Conservation (phyloP, 2,888 invertebrate species). For the Piscicola geometra region DNA sequence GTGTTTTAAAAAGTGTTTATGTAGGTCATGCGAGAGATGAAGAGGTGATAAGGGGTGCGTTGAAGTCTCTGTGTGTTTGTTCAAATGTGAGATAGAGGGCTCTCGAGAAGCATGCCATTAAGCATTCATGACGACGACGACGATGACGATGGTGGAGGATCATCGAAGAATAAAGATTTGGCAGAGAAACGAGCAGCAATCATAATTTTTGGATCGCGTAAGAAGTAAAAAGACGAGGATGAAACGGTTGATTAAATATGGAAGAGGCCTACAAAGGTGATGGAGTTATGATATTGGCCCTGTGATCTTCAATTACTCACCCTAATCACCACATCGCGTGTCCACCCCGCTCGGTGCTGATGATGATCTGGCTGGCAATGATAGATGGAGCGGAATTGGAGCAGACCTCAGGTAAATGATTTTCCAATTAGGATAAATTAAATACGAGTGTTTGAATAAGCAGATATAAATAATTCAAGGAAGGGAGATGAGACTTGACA, state of each 20-base stretch:
- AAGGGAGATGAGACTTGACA: no score
- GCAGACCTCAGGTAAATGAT: no score
- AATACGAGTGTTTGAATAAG: no score
- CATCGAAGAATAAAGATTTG: not conserved
- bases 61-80: not conserved
- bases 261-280: constrained; percentile 4
- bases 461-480: no score
- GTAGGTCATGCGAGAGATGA: constrained; percentile 1
- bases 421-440: no score
- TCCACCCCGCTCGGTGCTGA: not conserved
- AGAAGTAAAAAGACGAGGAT: no score
- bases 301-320: not conserved
- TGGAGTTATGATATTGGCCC: constrained; percentile 4
- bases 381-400: no score
- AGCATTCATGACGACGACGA: not conserved
- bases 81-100: not conserved
- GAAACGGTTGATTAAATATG: not conserved
- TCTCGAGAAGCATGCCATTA: not conserved
- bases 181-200: not conserved
- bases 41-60: constrained; percentile 4
- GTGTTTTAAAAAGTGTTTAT: not conserved
- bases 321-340: constrained; percentile 11
- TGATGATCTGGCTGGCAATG: no score
- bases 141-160: no score
- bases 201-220: no score